Percentiles rank a stretch among this genome's conserved stretches.
Evolutionary conservation across 2,888 invertebrate species (phyloP).

Genomic region (Drepanosiphum platanoidis): DNA sequence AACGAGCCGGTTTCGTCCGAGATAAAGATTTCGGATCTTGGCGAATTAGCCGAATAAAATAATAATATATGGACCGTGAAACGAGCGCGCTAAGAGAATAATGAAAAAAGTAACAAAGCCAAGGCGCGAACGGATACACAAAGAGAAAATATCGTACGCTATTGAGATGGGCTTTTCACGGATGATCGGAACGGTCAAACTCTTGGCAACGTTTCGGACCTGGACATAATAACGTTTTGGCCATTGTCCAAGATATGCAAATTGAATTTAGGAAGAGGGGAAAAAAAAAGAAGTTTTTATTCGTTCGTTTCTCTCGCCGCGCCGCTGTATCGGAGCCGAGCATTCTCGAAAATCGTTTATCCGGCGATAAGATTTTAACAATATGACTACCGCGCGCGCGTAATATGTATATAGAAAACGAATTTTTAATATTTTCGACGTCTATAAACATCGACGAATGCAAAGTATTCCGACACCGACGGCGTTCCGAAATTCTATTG

Average conservation of each 20-base stretch:
- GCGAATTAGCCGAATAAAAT: not conserved
- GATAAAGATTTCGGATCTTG: not conserved
- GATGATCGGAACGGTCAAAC: constrained; percentile 50
- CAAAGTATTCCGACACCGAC: too few species aligned
- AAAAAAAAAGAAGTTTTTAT: constrained; percentile 42
- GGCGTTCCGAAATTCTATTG: too few species aligned
- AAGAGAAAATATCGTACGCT: constrained; percentile 21
- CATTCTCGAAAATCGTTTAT: constrained; percentile 2
- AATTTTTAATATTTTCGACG: too few species aligned
- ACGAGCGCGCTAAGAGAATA: not conserved
- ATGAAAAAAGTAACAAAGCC: constrained; percentile 28
- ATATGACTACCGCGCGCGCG: not conserved
- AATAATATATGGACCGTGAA: constrained; percentile 7
- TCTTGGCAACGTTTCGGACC: constrained; percentile 26
- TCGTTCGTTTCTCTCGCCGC: not conserved
- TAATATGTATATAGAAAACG: not conserved
- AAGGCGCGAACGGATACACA: not conserved
- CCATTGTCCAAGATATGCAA: constrained; percentile 36
- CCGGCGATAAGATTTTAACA: too few species aligned
- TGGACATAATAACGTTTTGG: constrained; percentile 44
- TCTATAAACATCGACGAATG: too few species aligned
- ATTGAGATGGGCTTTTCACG: constrained; percentile 46
- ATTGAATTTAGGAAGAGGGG: too few species aligned
- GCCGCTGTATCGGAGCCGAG: not conserved
- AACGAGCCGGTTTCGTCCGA: not conserved